A percentile compares a stretch with the other conserved stretches of the same genome.
phyloP scores from a whole-genome alignment of 2,797 vertebrate species.

The Gymnoscopelus microlampas region DNA sequence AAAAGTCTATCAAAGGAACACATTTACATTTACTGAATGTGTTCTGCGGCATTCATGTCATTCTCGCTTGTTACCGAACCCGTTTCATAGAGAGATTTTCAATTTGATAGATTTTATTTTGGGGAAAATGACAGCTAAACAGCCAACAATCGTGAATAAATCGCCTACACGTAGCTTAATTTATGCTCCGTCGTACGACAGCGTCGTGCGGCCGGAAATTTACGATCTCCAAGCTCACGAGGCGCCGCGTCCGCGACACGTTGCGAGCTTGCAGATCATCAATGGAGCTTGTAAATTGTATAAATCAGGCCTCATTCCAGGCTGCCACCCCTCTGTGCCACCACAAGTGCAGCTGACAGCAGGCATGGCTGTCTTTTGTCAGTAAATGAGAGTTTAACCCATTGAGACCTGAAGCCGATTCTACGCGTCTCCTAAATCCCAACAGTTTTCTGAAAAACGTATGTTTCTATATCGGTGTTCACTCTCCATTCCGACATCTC shows the following conservation, averaged over 20 bases:
- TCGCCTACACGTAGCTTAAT: conserved; percentile 41
- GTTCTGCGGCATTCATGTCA: conserved; percentile 11
- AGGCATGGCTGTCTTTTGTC: conserved; percentile 78
- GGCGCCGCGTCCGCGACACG: too few relatives aligned
- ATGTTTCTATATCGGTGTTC: too few relatives aligned
- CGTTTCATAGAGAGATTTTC: conserved; percentile 23
- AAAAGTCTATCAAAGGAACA: conserved; percentile 47
- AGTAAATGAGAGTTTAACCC: conserved; percentile 80
- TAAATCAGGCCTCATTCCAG: too few relatives aligned
- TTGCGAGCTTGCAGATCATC: too few relatives aligned
- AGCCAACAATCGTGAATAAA: conserved; percentile 51
- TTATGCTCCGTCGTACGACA: too few relatives aligned
- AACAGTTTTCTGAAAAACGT: too few relatives aligned
- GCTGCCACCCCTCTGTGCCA: conserved; percentile 61
- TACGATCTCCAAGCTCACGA: too few relatives aligned
- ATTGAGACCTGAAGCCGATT: too few relatives aligned
- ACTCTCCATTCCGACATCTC: too few relatives aligned
- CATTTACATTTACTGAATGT: conserved; percentile 55
- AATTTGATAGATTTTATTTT: conserved; percentile 18
- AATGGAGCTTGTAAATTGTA: too few relatives aligned
- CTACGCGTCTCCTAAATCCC: too few relatives aligned
- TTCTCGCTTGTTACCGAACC: conserved; percentile 30
- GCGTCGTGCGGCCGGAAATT: too few relatives aligned
- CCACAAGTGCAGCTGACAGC: conserved; percentile 73
- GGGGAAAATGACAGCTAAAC: not conserved